Conservation (phyloP, 1,140 invertebrate species). For the Drosophila pseudoananassae region DNA sequence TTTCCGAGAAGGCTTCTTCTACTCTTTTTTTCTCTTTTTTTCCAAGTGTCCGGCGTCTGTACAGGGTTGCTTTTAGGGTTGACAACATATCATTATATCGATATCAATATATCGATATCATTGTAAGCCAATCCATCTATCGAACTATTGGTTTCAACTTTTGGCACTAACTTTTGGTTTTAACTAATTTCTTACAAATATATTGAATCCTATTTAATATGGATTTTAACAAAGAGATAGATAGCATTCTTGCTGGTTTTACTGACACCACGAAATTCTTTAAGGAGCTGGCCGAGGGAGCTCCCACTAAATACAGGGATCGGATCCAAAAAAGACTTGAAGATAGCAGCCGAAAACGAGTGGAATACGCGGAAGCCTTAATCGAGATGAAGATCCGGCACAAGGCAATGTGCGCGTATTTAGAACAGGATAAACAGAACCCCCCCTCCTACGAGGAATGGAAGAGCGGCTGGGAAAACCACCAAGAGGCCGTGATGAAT, state of each 20-base stretch:
- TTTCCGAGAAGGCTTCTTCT: conserved; percentile 21
- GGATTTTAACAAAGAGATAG: too few relatives aligned
- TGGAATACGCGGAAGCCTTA: background rate
- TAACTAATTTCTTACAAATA: too few relatives aligned
- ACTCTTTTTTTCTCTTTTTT: conserved; percentile 61
- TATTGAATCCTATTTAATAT: too few relatives aligned
- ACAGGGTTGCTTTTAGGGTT: conserved; percentile 46
- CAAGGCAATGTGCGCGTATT: background rate
- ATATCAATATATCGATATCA: too few relatives aligned
- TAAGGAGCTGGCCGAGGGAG: background rate
- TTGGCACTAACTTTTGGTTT: too few relatives aligned
- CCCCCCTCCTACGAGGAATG: background rate
- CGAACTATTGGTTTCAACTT: too few relatives aligned
- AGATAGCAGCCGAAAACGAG: background rate
- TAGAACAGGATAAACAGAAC: background rate
- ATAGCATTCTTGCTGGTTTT: too few relatives aligned
- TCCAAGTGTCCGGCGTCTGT: conserved; percentile 63
- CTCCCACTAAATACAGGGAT: background rate
- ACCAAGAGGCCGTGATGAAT: background rate
- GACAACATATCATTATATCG: background rate
- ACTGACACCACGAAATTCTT: too few relatives aligned
- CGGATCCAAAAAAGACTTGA: background rate
- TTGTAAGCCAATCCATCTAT: too few relatives aligned
- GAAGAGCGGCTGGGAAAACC: background rate
- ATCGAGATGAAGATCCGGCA: background rate